Conservation (phyloP, 1,140 invertebrate genomes). For the Bombus huntii region DNA sequence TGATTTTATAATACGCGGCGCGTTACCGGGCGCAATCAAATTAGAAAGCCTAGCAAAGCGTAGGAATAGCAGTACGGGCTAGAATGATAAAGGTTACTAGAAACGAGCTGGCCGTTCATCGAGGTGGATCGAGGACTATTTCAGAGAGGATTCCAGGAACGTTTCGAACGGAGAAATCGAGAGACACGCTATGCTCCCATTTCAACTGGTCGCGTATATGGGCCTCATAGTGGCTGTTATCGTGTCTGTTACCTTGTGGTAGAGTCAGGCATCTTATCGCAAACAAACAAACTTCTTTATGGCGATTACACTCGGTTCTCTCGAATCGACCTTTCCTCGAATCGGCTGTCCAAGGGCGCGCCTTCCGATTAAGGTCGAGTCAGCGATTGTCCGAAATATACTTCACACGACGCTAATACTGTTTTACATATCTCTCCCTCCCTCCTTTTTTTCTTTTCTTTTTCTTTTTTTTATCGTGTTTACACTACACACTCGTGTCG, state of each 20-base stretch:
- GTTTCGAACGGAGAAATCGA: constrained; percentile 53
- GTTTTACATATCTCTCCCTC: not conserved
- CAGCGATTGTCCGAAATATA: constrained; percentile 1
- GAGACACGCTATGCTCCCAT: constrained; percentile 51
- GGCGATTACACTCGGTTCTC: constrained; percentile 39
- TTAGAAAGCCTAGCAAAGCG: constrained; percentile 29
- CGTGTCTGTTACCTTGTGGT: constrained; percentile 48
- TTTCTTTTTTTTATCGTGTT: not conserved
- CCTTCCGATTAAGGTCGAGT: constrained; percentile 19
- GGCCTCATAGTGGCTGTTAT: constrained; percentile 43
- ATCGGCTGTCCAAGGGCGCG: constrained; percentile 37
- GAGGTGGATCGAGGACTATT: constrained; percentile 43
- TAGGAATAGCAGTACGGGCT: not conserved
- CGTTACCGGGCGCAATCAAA: constrained; percentile 2
- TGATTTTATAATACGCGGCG: constrained; percentile 40
- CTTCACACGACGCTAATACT: not conserved
- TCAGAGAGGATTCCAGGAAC: constrained; percentile 50
- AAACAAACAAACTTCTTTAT: constrained; percentile 50
- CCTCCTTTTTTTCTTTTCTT: too few species aligned
- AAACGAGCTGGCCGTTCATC: constrained; percentile 33
- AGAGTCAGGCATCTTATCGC: constrained; percentile 41
- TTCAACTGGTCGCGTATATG: constrained; percentile 48
- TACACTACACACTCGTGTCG: not conserved
- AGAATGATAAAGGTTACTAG: constrained; percentile 41
- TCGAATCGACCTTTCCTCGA: constrained; percentile 52